Evolutionary conservation across 2,888 invertebrate genomes (phyloP).

Genomic region (Leptinotarsa rubiginosa): DNA sequence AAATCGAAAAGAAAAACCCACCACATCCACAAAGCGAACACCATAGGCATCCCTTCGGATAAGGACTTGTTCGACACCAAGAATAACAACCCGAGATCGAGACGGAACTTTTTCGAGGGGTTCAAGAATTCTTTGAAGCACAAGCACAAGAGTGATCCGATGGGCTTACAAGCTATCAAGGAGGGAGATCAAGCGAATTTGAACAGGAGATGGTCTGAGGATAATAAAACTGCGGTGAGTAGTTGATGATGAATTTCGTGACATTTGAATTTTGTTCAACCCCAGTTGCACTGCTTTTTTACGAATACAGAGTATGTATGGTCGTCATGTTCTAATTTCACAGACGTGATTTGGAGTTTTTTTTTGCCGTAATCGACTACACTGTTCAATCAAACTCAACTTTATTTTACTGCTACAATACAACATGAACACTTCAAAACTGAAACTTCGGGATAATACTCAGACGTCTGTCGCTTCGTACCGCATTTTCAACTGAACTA

Average conservation of each 20-base stretch:
- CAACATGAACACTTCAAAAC: too few relatives aligned
- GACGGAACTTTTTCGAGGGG: constrained; percentile 70
- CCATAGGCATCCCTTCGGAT: constrained; percentile 72
- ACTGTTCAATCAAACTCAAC: too few relatives aligned
- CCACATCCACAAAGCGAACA: constrained; percentile 68
- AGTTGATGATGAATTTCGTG: background rate
- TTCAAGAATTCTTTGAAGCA: constrained; percentile 72
- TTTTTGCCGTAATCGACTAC: too few relatives aligned
- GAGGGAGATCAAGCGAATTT: constrained; percentile 61
- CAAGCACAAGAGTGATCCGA: constrained; percentile 65
- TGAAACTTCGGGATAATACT: too few relatives aligned
- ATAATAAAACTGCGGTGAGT: constrained; percentile 50
- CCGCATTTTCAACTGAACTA: too few relatives aligned
- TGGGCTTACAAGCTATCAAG: constrained; percentile 62
- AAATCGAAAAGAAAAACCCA: constrained; percentile 58
- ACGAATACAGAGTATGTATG: too few relatives aligned
- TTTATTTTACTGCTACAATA: too few relatives aligned
- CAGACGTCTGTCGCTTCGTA: too few relatives aligned
- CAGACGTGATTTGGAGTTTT: too few relatives aligned
- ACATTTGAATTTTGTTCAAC: too few relatives aligned
- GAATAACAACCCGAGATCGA: constrained; percentile 65
- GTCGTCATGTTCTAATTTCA: too few relatives aligned
- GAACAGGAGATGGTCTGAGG: constrained; percentile 67
- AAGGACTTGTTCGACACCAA: constrained; percentile 64
- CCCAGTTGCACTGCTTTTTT: too few relatives aligned